phyloP scores from a whole-genome alignment of 2,888 invertebrate species.

The Microctonus aethiopoides region DNA sequence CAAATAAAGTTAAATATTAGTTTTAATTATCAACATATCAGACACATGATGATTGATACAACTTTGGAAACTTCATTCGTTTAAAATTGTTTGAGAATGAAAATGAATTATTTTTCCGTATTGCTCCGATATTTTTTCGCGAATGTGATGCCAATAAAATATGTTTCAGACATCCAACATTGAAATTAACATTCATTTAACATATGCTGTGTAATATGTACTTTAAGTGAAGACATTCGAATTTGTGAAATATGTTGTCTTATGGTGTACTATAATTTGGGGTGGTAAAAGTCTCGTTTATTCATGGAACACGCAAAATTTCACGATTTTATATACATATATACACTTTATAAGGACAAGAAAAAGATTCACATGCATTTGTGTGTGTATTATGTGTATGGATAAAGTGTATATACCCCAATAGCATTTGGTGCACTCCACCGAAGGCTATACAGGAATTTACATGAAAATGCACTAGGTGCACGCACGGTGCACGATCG shows the following conservation, averaged over 20 bases:
- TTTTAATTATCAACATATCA: background rate
- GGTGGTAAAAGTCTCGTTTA: background rate
- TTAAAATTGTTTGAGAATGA: background rate
- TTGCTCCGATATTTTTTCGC: background rate
- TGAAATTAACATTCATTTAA: background rate
- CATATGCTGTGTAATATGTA: background rate
- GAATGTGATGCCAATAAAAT: background rate
- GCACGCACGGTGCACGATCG: too few species aligned
- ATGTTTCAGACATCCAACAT: background rate
- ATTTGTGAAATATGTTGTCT: background rate
- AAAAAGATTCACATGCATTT: background rate
- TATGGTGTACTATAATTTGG: background rate
- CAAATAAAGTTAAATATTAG: background rate
- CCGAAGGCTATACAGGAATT: too few species aligned
- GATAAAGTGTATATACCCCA: too few species aligned
- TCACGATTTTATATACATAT: background rate
- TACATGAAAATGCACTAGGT: too few species aligned
- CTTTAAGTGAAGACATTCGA: background rate
- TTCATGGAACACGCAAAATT: conserved; percentile 1
- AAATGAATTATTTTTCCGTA: background rate
- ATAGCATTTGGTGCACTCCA: too few species aligned
- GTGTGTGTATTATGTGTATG: too few species aligned
- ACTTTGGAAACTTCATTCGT: background rate
- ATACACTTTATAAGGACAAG: background rate
- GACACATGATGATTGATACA: background rate